Evolutionary conservation across 2,797 vertebrate species (phyloP).

Genomic region (Gymnoscopelus microlampas): DNA sequence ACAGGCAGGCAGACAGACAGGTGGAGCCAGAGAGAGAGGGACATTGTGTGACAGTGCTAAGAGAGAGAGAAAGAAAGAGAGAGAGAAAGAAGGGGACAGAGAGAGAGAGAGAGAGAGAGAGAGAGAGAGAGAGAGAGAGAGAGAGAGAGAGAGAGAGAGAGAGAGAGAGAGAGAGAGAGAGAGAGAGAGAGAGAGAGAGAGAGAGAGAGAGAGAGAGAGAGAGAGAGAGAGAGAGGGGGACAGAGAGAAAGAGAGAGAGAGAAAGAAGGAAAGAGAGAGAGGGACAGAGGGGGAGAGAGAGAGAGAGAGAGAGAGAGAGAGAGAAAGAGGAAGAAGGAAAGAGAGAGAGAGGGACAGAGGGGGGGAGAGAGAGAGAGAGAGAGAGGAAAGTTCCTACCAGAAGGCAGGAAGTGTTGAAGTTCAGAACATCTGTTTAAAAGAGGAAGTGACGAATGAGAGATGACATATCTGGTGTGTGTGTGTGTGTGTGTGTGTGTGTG

Average conservation of each 20-base stretch:
- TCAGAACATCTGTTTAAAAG: conserved; percentile 41
- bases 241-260: neutral
- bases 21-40: too few species aligned
- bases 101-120: neutral
- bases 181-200: conserved; percentile 32
- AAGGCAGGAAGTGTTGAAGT: conserved; percentile 34
- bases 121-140: neutral
- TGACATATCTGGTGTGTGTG: neutral
- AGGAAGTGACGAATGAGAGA: conserved; percentile 40
- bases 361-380: too few species aligned
- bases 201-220: conserved; percentile 27
- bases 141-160: too few species aligned
- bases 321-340: neutral
- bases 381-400: conserved; percentile 20
- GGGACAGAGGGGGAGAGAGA: neutral
- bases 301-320: neutral
- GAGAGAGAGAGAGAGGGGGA: conserved; percentile 24
- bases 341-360: neutral
- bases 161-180: too few species aligned
- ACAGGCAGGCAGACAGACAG: neutral
- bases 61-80: conserved; percentile 43
- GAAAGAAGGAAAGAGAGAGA: neutral
- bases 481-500: too few species aligned
- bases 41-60: conserved; percentile 18
- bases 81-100: too few species aligned